Evolutionary conservation across 2,888 invertebrate species (phyloP).

Genomic region (Lysandra coridon): DNA sequence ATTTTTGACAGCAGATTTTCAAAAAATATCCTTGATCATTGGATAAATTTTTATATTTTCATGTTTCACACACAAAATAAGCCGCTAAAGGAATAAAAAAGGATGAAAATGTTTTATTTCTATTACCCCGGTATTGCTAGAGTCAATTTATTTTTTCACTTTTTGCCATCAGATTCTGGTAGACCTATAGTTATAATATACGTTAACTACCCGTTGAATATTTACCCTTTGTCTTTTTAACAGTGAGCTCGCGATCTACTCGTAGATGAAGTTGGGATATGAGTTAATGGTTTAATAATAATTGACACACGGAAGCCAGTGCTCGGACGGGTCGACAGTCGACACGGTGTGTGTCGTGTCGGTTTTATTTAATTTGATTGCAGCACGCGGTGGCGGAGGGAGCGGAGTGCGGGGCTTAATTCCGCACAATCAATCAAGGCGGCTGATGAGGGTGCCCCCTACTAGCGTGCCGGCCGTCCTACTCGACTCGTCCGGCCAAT

Average conservation of each 20-base stretch:
- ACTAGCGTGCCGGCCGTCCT: constrained; percentile 57
- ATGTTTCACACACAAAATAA: no score
- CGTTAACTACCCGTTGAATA: background rate
- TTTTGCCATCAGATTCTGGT: no score
- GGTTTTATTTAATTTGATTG: constrained; percentile 13
- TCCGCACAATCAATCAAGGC: constrained; percentile 72
- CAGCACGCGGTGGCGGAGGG: constrained; percentile 41
- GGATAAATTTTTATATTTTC: no score
- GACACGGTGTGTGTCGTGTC: background rate
- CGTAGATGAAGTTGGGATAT: background rate
- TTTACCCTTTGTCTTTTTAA: background rate
- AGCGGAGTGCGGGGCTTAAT: constrained; percentile 60
- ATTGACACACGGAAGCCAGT: background rate
- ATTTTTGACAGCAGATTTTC: no score
- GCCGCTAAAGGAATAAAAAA: no score
- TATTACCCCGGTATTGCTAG: no score
- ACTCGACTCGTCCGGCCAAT: constrained; percentile 56
- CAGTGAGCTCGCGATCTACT: background rate
- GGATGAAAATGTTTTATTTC: no score
- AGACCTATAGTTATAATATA: no score
- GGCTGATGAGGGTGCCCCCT: constrained; percentile 62
- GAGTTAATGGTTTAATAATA: background rate
- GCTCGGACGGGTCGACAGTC: background rate
- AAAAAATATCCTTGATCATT: no score
- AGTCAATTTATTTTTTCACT: no score